Evolutionary conservation across 23 tunicate genomes (phyloP), one percentile per base, ranked within the genome.

Genomic region (Ciona savignyi): DNA sequence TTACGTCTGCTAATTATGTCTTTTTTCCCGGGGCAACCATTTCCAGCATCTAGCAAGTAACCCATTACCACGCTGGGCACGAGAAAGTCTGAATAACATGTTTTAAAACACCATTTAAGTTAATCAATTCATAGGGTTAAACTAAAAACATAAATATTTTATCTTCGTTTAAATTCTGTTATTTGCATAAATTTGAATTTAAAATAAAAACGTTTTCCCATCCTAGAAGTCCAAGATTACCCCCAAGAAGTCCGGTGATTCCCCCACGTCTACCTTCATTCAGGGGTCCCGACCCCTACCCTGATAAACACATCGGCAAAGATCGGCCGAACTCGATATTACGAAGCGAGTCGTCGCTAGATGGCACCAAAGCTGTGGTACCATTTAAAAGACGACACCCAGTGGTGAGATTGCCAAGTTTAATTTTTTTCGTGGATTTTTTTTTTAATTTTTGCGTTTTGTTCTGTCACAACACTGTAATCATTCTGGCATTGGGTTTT

Each of bases 331-430:
- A 71, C 42, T 34, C 69, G 26, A 81, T 62, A 0, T 31, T 51
- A 1, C 84, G 66, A 24, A 78, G 63, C 29, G 67, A 25, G 29
- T 70, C 71, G 34, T 81, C 86, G 32, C 32, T 81, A 19, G 78
- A 48, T 29, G 62, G 74, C 48, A 73, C 77, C 3, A 81, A 73
- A 63, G 60, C 77, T 0, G 2, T 63, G 28, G 67, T 63, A n/a
- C 67, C 67, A 6, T 63, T 9, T 25, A 42, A 42, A 15, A 6
- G 67, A 63, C 15, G 22, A 22, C 22, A 11, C 67, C 67, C 56
- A 15, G 56, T 42, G n/a, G n/a, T n/a, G n/a, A n/a, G n/a, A n/a
- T n/a, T n/a, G n/a, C n/a, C n/a, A n/a, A n/a, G n/a, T n/a, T n/a
- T n/a, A n/a, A n/a, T n/a, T n/a, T n/a, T n/a, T n/a, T n/a, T n/a